phyloP scores from a whole-genome alignment of 2,113 vertebrate species.

The Hippocampus comes region DNA sequence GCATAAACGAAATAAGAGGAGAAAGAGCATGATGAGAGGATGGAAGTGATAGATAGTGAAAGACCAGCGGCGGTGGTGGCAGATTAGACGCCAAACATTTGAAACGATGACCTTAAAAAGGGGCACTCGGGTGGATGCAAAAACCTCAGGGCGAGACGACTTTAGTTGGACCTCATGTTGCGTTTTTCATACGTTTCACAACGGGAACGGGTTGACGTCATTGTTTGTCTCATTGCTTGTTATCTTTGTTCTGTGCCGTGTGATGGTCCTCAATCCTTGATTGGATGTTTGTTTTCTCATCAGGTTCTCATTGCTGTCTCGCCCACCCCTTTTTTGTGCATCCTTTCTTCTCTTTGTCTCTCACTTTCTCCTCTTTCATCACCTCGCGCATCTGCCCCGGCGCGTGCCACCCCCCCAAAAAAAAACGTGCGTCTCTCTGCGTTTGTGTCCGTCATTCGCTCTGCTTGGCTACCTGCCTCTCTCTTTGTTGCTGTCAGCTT shows the following conservation, averaged over 20 bases:
- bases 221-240: slow-evolving; percentile 6
- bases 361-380: slow-evolving; percentile 5
- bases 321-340: not conserved
- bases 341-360: not conserved
- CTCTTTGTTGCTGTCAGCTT: slow-evolving; percentile 8
- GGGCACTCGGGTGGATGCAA: slow-evolving; percentile 54
- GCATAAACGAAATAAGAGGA: slow-evolving; percentile 19
- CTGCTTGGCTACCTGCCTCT: slow-evolving; percentile 7
- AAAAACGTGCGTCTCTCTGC: not conserved
- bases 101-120: slow-evolving; percentile 72
- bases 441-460: not conserved
- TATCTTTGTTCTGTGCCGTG: slow-evolving; percentile 4
- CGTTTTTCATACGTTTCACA: slow-evolving; percentile 4
- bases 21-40: slow-evolving; percentile 41
- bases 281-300: slow-evolving; percentile 30
- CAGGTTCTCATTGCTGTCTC: slow-evolving; percentile 22
- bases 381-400: not conserved
- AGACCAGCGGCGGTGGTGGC: slow-evolving; percentile 39
- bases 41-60: slow-evolving; percentile 55
- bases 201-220: slow-evolving; percentile 7
- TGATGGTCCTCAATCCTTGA: not conserved
- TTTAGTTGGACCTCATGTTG: not conserved
- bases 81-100: slow-evolving; percentile 67
- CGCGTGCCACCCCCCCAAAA: not conserved
- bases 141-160: slow-evolving; percentile 31